Percentiles rank a stretch among this genome's conserved stretches.
Conservation (phyloP, 2,113 vertebrate genomes). For the Ivindomyrus marchei region DNA sequence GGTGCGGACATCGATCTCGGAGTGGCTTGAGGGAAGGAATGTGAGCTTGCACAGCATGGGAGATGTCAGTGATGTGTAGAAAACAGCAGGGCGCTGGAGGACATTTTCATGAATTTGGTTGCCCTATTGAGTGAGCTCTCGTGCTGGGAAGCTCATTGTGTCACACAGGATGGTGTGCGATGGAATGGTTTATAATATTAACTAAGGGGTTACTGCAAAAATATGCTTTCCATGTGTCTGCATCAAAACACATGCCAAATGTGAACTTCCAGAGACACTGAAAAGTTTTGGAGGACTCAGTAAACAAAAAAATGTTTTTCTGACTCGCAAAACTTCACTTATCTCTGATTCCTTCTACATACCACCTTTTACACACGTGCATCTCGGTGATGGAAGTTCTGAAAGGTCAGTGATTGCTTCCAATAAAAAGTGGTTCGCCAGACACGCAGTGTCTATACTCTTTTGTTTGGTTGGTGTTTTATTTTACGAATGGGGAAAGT, state of each 20-base stretch:
- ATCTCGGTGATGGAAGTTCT: neutral
- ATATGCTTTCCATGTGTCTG: neutral
- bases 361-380: neutral
- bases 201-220: neutral
- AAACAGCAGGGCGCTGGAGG: neutral
- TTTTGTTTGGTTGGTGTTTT: neutral
- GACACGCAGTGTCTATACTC: neutral
- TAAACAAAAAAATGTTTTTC: neutral
- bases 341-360: neutral
- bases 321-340: neutral
- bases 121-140: neutral
- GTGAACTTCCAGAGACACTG: neutral
- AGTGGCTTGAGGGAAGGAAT: neutral
- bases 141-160: neutral
- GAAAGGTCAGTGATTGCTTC: neutral
- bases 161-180: neutral
- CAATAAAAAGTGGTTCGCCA: neutral
- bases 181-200: neutral
- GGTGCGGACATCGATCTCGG: neutral
- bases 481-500: neutral
- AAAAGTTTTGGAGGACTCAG: neutral
- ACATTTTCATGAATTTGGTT: constrained; percentile 8
- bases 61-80: neutral
- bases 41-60: neutral
- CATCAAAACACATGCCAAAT: neutral